Conservation (phyloP, 2,113 vertebrate genomes). For the Chaetodon auriga region DNA sequence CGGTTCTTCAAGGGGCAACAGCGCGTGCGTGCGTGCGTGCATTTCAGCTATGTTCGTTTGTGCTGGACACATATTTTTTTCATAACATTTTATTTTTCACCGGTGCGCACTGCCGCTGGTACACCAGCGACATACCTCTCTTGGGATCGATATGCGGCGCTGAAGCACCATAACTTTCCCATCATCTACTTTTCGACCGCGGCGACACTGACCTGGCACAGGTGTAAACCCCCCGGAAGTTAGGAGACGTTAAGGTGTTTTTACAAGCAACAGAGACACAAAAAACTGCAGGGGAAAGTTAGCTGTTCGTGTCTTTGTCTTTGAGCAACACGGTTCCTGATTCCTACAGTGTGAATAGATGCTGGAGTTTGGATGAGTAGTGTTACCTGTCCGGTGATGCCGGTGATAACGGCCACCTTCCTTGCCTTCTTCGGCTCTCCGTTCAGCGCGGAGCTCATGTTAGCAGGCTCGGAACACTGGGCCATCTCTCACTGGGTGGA, state of each 20-base stretch:
- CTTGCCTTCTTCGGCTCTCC: conserved; percentile 31
- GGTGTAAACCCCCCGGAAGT: neutral
- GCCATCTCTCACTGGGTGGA: conserved; percentile 65
- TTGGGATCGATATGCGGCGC: too few relatives aligned
- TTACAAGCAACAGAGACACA: too few relatives aligned
- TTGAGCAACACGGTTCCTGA: neutral
- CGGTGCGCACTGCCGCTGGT: too few relatives aligned
- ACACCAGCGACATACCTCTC: too few relatives aligned
- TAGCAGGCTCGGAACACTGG: conserved; percentile 33
- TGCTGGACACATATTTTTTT: too few relatives aligned
- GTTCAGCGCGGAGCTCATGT: conserved; percentile 27
- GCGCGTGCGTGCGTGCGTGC: too few relatives aligned
- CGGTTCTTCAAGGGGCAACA: too few relatives aligned
- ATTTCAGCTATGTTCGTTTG: too few relatives aligned
- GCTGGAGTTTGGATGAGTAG: rapidly evolving
- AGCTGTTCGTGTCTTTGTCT: neutral
- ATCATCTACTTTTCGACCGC: too few relatives aligned
- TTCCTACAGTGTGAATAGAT: neutral
- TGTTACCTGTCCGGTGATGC: conserved; percentile 85
- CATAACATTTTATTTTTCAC: too few relatives aligned
- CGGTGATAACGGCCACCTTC: conserved; percentile 83
- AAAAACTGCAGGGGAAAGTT: neutral
- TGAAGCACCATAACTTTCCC: too few relatives aligned
- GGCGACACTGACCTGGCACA: neutral
- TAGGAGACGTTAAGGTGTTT: too few relatives aligned